Evolutionary conservation across 2,888 invertebrate species (phyloP).

Genomic region (Tanytarsus gracilentus): DNA sequence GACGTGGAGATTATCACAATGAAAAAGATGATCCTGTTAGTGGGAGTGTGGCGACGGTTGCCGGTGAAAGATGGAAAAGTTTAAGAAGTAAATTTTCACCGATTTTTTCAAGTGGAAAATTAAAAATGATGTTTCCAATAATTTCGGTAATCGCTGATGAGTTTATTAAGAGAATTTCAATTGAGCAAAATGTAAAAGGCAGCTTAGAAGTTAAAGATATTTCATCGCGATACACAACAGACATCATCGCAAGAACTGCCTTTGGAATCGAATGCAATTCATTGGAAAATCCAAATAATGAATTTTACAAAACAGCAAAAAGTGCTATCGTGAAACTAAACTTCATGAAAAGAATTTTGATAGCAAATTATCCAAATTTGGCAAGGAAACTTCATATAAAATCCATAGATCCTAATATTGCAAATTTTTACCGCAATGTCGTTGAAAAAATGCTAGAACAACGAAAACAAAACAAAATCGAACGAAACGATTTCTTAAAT

Average conservation of each 20-base stretch:
- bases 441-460: slow-evolving; percentile 31
- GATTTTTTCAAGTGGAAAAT: neutral
- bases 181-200: neutral
- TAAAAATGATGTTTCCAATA: neutral
- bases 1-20: slow-evolving; percentile 32
- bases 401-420: neutral
- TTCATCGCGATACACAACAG: neutral
- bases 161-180: neutral
- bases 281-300: slow-evolving; percentile 33
- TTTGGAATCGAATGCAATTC: slow-evolving; percentile 5
- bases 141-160: no score
- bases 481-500: slow-evolving; percentile 32
- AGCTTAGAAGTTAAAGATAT: neutral
- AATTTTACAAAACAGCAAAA: slow-evolving; percentile 33
- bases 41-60: slow-evolving; percentile 32
- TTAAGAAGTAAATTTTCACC: no score
- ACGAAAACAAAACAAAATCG: slow-evolving; percentile 30
- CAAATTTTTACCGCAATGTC: slow-evolving; percentile 29
- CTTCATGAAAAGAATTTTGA: neutral
- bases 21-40: slow-evolving; percentile 33
- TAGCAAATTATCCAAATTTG: neutral
- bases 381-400: slow-evolving; percentile 1
- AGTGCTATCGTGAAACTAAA: slow-evolving; percentile 26
- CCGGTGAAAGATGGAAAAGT: no score
- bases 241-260: slow-evolving; percentile 13